phyloP scores from a whole-genome alignment of 1,140 invertebrate species.

The Vollenhovia emeryi region DNA sequence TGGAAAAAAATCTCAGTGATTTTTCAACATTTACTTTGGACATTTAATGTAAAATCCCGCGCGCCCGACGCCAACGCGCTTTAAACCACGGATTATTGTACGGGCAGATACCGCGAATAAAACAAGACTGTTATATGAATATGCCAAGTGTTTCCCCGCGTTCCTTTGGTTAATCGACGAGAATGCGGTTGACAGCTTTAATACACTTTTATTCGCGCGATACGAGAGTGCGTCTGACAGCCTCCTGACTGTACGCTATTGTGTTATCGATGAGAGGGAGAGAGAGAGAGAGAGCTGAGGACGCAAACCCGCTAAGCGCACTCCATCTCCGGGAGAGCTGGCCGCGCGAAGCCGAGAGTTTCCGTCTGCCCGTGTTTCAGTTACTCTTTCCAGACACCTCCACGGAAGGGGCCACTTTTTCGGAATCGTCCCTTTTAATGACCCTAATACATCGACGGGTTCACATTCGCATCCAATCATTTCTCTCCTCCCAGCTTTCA shows the following conservation, averaged over 20 bases:
- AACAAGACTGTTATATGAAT: constrained; percentile 31
- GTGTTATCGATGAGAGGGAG: constrained; percentile 46
- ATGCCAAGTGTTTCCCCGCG: constrained; percentile 56
- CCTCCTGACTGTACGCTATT: constrained; percentile 57
- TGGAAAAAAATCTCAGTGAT: constrained; percentile 1
- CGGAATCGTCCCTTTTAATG: background rate
- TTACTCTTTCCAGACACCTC: background rate
- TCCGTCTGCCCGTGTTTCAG: constrained; percentile 18
- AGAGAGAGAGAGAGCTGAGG: constrained; percentile 38
- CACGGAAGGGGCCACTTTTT: background rate
- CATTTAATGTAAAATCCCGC: background rate
- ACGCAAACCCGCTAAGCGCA: constrained; percentile 51
- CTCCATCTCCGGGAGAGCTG: constrained; percentile 37
- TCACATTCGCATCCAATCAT: too few relatives aligned
- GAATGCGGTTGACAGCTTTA: constrained; percentile 64
- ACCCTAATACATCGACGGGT: background rate
- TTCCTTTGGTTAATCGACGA: constrained; percentile 56
- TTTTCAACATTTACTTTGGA: background rate
- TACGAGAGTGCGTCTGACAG: constrained; percentile 62
- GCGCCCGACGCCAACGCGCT: background rate
- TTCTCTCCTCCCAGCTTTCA: background rate
- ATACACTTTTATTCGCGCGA: constrained; percentile 64
- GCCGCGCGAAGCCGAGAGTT: constrained; percentile 23
- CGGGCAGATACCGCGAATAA: background rate
- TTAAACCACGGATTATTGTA: background rate